phyloP scores from a whole-genome alignment of 2,113 vertebrate species.

The Numenius arquata region DNA sequence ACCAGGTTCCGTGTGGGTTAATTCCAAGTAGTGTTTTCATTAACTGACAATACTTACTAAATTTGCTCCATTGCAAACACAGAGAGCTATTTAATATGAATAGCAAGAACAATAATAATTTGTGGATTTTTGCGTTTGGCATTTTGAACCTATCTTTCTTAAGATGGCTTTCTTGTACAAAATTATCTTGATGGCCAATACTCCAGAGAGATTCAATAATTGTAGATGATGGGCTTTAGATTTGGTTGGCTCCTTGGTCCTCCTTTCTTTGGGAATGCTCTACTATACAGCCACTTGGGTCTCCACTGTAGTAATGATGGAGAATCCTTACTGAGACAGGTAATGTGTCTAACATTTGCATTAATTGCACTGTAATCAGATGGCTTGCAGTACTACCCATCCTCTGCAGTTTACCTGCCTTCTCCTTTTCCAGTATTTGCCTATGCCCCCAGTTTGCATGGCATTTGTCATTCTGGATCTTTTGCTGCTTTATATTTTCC shows the following conservation, averaged over 20 bases:
- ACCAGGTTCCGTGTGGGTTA: background rate
- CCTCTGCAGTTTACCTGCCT: background rate
- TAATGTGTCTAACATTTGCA: background rate
- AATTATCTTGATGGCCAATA: background rate
- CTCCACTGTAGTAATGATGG: background rate
- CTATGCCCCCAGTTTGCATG: background rate
- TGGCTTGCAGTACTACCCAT: background rate
- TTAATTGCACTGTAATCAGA: background rate
- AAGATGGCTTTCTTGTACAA: background rate
- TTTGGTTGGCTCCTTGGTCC: background rate
- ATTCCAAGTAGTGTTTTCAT: background rate
- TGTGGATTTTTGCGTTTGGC: background rate
- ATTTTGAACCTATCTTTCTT: background rate
- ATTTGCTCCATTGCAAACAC: background rate
- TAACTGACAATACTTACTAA: background rate
- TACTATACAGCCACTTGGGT: background rate
- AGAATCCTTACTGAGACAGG: background rate
- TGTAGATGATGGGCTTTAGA: background rate
- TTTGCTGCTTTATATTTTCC: background rate
- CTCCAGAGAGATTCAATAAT: background rate
- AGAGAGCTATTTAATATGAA: background rate
- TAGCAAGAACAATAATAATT: background rate
- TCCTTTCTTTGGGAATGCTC: background rate
- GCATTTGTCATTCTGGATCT: background rate
- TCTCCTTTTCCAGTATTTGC: background rate